Evolutionary conservation across 2,113 vertebrate genomes (phyloP).

Genomic region (Bostrychus sinensis): DNA sequence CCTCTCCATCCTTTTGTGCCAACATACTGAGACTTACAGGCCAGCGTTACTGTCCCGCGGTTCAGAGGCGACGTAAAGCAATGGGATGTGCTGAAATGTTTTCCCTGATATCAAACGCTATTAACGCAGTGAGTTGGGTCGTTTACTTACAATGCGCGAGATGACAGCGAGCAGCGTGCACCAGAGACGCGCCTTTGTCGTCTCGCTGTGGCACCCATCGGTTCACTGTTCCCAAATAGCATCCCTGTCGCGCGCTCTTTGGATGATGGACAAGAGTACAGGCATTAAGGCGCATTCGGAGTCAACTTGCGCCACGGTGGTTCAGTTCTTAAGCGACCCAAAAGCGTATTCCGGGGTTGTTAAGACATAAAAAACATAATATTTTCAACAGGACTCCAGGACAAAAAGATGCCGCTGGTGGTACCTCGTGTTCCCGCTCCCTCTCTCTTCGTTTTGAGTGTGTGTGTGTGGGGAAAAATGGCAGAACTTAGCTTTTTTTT

Average conservation of each 20-base stretch:
- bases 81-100: conserved; percentile 4
- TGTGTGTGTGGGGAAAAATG: not conserved
- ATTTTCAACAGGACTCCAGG: not conserved
- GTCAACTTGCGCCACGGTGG: conserved; percentile 27
- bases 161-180: conserved; percentile 10
- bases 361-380: not conserved
- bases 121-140: conserved; percentile 16
- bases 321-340: conserved; percentile 22
- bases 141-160: conserved; percentile 17
- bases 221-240: conserved; percentile 4
- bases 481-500: not conserved
- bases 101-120: conserved; percentile 20
- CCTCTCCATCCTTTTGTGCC: conserved; percentile 8
- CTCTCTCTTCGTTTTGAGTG: not conserved
- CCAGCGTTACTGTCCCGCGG: not conserved
- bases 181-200: conserved; percentile 51
- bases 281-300: conserved; percentile 12
- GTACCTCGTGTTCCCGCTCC: not conserved
- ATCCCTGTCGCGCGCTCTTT: not conserved
- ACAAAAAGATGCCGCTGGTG: not conserved
- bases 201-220: conserved; percentile 46
- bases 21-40: not conserved
- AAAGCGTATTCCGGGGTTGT: not conserved
- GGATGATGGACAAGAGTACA: not conserved
- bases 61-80: conserved; percentile 3